Evolutionary conservation across 1,140 invertebrate species (phyloP), one percentile per base, ranked within the genome.

Genomic region (Gryon sp.): DNA sequence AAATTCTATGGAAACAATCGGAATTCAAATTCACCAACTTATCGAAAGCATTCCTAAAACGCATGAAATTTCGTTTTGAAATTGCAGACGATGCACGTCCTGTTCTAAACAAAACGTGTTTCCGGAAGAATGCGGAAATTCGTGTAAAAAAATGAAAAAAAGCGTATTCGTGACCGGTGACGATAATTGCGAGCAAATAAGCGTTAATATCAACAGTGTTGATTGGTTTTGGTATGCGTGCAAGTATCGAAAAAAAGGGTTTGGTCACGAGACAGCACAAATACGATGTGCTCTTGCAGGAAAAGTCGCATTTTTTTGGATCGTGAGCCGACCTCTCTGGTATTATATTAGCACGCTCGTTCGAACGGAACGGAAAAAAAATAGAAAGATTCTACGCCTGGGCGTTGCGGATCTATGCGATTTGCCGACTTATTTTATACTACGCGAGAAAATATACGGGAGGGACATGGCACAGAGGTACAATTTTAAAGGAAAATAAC

Each of bases 331-430:
- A 18, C 22, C 24, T 22, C 5, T 19, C 7, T 19, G 62, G 28
- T 50, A 55, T 66, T 46, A 59, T 53, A 66, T 66, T 55, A 55
- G 34, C 65, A 22, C 7, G 30, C 40, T 59, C 43, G 65, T 50
- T 69, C 32, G n/a, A 2, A 30, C 34, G 53, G 65, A 69, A 69
- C 65, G 65, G 9, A 30, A 66, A 69, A 69, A 66, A 69, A 66
- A 55, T 68, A 45, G 41, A 38, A 30, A 48, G 26, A 57, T 57
- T 40, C 63, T 57, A 46, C 30, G 41, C 40, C 46, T 34, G 40
- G 48, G 50, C 32, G 63, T 53, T 53, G 62, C 40, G 40, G 40
- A 65, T 65, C 45, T 34, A 26, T 41, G 18, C 28, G 38, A 22
- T 24, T 63, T 9, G 30, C 57, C 8, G 19, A 11, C 8, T 36